Evolutionary conservation across 2,113 vertebrate species (phyloP), one percentile per base, ranked within the genome.

Genomic region (Eulemur macaco): DNA sequence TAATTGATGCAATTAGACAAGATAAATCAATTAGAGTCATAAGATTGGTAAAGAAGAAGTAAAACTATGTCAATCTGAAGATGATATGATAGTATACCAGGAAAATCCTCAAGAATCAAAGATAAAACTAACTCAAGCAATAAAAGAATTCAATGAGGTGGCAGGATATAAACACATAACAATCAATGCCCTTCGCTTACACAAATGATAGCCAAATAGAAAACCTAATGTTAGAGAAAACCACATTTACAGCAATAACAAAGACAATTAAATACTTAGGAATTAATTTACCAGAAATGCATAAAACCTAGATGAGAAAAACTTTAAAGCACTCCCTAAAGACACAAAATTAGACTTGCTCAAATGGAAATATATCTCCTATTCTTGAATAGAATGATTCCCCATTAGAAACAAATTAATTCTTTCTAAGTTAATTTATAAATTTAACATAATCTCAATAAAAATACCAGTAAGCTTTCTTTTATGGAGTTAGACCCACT

Each of bases 231-330:
- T 50, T 68, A 77, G 6, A 76, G 80, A 86, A 92, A 86, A 74
- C 17, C 71, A 31, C 58, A 88, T 91, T 90, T 95, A 69, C 3
- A 86, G 45, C 45, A 96, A 37, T 84, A 95, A 84, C 86, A 88
- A 88, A 71, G 71, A 89, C 56, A 34, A 45, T 71, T 89, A 91
- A 95, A 91, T 95, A 88, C 82, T 87, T 85, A 80, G 71, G 56
- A 91, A 90, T 87, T 93, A 80, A 84, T 87, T 77, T 84, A 66
- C 73, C 31, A 95, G 31, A 64, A 95, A 91, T 85, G 13, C 47
- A 17, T 34, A 95, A 90, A 87, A 88, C 18, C n/a, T 93, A 7
- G 63, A 63, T 76, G 60, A 52, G 84, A 96, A 92, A 91, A 84
- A 81, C 12, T 18, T 68, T 18, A 84, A 95, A 78, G 18, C 56